Evolutionary conservation across 1,140 invertebrate genomes (phyloP), one percentile per base, ranked within the genome.

Genomic region (Andricus grossulariae): DNA sequence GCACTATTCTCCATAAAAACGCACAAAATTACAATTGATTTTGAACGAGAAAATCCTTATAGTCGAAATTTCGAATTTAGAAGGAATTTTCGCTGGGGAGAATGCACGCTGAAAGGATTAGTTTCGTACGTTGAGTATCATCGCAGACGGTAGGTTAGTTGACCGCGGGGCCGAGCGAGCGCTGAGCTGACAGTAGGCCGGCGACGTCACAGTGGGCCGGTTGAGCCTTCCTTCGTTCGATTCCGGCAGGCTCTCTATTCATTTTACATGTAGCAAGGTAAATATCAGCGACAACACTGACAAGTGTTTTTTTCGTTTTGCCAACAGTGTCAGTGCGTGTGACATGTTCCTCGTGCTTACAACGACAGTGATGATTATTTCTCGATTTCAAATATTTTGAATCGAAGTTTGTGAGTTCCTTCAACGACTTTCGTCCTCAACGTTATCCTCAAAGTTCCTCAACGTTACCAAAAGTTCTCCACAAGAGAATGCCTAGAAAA

Each of bases 241-340:
- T 90, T 89, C 88, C 85, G 90, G 89, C 90, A 90, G 90, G 89
- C 90, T 90, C 88, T 88, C 86, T 89, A 91, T 90, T 91, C 91
- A 88, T 90, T 91, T 92, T 91, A 91, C 91, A 92, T 92, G 91
- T 92, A 92, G 91, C 90, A 92, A 92, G 91, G 91, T 92, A 92
- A 92, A 89, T 88, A 89, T 90, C 86, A 78, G 70, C 74, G 60
- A 73, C 57, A 60, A 71, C 75, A 73, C 76, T 52, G 55, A 76
- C 60, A 71, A 71, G 50, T 39, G 76, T 50, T 75, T 72, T 72
- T 75, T 57, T 18, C 32, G 71, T 75, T 75, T 72, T 54, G 50
- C 54, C 54, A 74, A 25, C 55, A 72, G 82, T 72, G 77, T 77
- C 76, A 80, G 78, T 76, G 75, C 77, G 72, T 50, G 75, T 75